Evolutionary conservation across 2,797 vertebrate species (phyloP).

Genomic region (Pteropus rufus): DNA sequence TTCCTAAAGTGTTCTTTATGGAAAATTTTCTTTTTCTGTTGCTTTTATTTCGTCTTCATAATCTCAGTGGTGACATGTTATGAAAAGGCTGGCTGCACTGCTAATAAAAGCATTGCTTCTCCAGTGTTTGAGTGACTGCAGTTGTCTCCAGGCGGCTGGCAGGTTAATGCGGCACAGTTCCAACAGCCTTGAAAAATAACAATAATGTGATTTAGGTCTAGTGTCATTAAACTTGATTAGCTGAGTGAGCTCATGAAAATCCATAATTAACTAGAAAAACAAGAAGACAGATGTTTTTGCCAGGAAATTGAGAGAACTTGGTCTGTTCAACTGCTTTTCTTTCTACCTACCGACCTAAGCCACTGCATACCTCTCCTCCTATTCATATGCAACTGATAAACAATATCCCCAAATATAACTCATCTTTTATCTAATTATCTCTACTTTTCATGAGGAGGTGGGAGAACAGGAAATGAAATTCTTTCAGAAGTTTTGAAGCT

Average conservation of each 20-base stretch:
- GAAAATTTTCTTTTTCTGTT: conserved; percentile 36
- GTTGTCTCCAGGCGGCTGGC: conserved; percentile 45
- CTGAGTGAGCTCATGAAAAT: conserved; percentile 76
- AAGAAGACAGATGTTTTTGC: conserved; percentile 57
- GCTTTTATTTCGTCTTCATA: conserved; percentile 50
- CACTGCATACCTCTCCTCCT: not conserved
- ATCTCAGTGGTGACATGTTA: conserved; percentile 35
- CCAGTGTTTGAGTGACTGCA: not conserved
- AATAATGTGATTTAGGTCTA: conserved; percentile 77
- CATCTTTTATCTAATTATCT: not conserved
- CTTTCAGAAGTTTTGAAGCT: not conserved
- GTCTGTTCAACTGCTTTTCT: conserved; percentile 22
- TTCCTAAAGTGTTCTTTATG: conserved; percentile 36
- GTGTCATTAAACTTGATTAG: conserved; percentile 79
- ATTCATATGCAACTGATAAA: not conserved
- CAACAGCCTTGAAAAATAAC: conserved; percentile 73
- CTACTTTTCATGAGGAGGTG: not conserved
- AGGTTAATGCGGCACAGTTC: conserved; percentile 67
- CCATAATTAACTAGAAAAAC: conserved; percentile 77
- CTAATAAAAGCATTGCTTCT: conserved; percentile 49
- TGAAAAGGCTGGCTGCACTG: not conserved
- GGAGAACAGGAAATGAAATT: not conserved
- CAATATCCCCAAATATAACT: not conserved
- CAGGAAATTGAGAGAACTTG: conserved; percentile 41
- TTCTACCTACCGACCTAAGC: not conserved